Base-by-base conservation (phyloP, 2,888 invertebrate genomes). In the Epinotia brunnichana region DNA sequence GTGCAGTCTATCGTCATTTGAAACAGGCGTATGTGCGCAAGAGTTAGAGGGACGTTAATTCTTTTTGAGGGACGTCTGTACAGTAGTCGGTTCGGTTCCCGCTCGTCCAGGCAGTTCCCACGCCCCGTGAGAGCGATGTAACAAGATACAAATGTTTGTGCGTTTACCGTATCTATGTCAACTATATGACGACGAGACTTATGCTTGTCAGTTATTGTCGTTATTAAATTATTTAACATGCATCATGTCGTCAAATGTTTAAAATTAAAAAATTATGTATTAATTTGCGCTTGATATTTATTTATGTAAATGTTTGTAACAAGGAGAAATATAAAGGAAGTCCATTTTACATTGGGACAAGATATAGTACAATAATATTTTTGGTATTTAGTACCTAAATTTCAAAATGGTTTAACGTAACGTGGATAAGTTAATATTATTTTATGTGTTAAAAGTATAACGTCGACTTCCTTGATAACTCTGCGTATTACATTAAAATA, bases 51-150 rank as follows among this genome's bases (percentile, higher is more conserved):
- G 7, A 56, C 10, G 21, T 41, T 9, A 1, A n/a, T 41, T 39
- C 19, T 64, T 66, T 54, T 54, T 41, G 39, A 54, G 39, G 19
- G 9, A 39, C 35, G 10, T n/a, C 0, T 3, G 29, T 68, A 21
- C 48, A 68, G 59, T 68, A 48, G 59, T 59, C 39, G n/a, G 24
- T 62, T 48, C 29, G 17, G 29, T 21, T 48, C 53, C 44, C 66
- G 64, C 41, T n/a, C 53, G 57, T 66, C 62, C 68, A 68, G 67
- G 57, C 67, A 24, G 57, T 73, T 73, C 73, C 73, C 73, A 73
- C 73, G 73, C 57, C 57, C 11, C 63, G 73, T 73, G 73, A 63
- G 73, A 73, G 39, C 73, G 56, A 48, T 66, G 70, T 73, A 73
- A 73, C 73, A 63, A 59, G 73, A 73, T 68, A 73, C 69, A 69